Percentiles rank a stretch among this genome's conserved stretches.
Evolutionary conservation across 1,140 invertebrate species (phyloP).

Genomic region (Portunus trituberculatus): DNA sequence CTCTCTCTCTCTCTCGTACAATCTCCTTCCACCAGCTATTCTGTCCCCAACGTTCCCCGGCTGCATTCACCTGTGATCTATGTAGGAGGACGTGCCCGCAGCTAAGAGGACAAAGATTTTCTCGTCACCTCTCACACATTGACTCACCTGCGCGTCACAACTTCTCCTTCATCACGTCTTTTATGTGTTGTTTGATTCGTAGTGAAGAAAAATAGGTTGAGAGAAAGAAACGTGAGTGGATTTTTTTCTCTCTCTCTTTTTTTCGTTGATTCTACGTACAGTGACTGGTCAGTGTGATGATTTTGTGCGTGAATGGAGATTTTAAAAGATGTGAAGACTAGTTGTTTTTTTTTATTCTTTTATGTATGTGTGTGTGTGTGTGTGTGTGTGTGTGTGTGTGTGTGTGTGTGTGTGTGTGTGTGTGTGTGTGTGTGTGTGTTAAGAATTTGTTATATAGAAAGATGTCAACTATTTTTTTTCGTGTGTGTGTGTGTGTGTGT

Average conservation of each 20-base stretch:
- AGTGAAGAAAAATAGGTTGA: background rate
- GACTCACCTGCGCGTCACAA: background rate
- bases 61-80: background rate
- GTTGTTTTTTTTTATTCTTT: background rate
- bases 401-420: too few relatives aligned
- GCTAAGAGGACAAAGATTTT: background rate
- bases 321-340: background rate
- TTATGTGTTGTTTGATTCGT: background rate
- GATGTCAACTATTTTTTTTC: too few relatives aligned
- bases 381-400: too few relatives aligned
- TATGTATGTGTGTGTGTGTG: background rate
- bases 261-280: too few relatives aligned
- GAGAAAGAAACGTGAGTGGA: too few relatives aligned
- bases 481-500: too few relatives aligned
- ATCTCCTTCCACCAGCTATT: background rate
- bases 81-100: background rate
- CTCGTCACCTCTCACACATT: background rate
- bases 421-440: too few relatives aligned
- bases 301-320: background rate
- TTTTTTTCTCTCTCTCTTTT: too few relatives aligned
- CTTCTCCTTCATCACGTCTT: background rate
- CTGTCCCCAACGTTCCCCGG: background rate
- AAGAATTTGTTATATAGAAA: too few relatives aligned
- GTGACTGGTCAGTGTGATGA: too few relatives aligned
- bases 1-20: too few relatives aligned